Conservation (phyloP, 2,113 vertebrate genomes). For the Chrysemys picta region DNA sequence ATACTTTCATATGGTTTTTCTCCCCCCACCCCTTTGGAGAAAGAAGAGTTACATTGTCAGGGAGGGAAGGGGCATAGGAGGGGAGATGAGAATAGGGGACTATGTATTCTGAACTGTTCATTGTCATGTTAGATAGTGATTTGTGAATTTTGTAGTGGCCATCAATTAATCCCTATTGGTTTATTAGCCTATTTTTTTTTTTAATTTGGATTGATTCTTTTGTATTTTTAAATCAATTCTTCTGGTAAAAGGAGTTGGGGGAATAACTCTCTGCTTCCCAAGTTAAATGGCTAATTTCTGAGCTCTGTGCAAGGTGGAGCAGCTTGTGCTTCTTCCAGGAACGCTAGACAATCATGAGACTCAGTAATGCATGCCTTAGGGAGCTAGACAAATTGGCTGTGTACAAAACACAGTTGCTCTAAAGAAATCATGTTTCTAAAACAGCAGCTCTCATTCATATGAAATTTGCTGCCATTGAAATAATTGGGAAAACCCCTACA, state of each 20-base stretch:
- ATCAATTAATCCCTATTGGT: neutral
- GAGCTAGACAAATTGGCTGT: slow-evolving; percentile 59
- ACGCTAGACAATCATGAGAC: neutral
- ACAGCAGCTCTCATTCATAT: slow-evolving; percentile 70
- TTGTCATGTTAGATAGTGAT: neutral
- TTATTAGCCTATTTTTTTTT: neutral
- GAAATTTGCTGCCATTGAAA: slow-evolving; percentile 51
- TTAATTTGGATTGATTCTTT: neutral
- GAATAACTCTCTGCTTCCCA: neutral
- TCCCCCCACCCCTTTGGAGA: neutral
- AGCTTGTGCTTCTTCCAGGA: neutral
- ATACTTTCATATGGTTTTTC: fast-evolving
- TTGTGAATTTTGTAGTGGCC: neutral
- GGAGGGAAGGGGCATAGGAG: neutral
- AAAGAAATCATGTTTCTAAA: slow-evolving; percentile 50
- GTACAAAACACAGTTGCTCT: slow-evolving; percentile 58
- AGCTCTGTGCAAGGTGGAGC: neutral
- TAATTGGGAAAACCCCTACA: slow-evolving; percentile 55
- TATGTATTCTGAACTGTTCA: neutral
- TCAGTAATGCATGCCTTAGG: neutral
- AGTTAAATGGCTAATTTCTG: neutral
- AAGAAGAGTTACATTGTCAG: neutral
- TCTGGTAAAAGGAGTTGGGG: neutral
- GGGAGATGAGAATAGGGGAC: neutral
- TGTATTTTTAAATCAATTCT: neutral